Base-by-base conservation (phyloP, 2,888 invertebrate species). In the Andrena hattorfiana region DNA sequence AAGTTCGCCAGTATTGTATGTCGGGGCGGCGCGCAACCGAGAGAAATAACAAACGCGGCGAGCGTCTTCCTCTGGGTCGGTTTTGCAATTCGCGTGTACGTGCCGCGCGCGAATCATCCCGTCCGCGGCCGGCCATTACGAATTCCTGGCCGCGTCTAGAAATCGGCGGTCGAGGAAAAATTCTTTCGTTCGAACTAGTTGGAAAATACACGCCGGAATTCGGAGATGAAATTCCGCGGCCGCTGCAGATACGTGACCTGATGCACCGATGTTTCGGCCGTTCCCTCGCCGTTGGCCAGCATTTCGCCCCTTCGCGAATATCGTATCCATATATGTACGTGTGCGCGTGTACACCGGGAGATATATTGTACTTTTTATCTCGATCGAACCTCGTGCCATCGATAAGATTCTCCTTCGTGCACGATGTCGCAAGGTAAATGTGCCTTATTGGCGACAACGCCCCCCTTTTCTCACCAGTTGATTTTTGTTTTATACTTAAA, bases 151-250 rank as follows among this genome's bases (percentile, higher is more conserved):
- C 80, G 84, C 78, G 67, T 78, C 78, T 75, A 75, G 87, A 82
- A 88, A 87, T 84, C 87, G 78, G 80, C 77, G 85, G 81, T 66
- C 82, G 88, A 87, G 87, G 77, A 88, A 84, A 88, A 87, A 87
- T 88, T 88, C 88, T 88, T 86, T 81, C 80, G 75, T 86, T 71
- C 77, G 81, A 73, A 77, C 83, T 78, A 77, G 87, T 77, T 85
- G 85, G 85, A 87, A 87, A 87, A 87, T 77, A 84, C 81, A 72
- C 75, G 68, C 42, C 70, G 87, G 87, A 87, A 87, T 87, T 78
- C 77, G 63, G 75, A 85, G 87, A 87, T 87, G 87, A 87, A 87
- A 87, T 87, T 87, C 87, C 87, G 76, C 59, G 86, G 79, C 63
- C 72, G 73, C 13, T 30, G 74, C 60, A 60, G 54, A 74, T 84